These are phyloP conservation scores for Brachyhypopomus occidentalis DNA, from an alignment of 2,113 vertebrate genomes.

Conservation along the genomic window DNA sequence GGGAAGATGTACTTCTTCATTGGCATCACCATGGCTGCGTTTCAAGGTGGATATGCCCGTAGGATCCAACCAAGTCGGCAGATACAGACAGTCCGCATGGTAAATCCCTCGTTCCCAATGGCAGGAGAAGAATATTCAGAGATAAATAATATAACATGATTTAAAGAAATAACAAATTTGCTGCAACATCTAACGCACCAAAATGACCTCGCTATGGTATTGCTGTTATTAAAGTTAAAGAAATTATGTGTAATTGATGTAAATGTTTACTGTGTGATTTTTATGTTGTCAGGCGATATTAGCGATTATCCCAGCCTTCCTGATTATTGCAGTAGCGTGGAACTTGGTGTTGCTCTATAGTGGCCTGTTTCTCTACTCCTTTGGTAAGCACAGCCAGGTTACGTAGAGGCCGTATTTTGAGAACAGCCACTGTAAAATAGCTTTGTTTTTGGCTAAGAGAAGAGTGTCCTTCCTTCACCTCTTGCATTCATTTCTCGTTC, in stretches of 20 bases:
- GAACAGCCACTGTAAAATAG: not conserved
- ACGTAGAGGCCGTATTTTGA: not conserved
- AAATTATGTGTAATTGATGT: not conserved
- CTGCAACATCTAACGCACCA: no score
- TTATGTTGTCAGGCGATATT: constrained; percentile 80
- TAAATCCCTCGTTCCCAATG: constrained; percentile 58
- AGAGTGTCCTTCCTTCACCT: not conserved
- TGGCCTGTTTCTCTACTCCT: constrained; percentile 88
- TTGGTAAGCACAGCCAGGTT: constrained; percentile 79
- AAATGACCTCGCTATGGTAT: no score
- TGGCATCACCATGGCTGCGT: constrained; percentile 90
- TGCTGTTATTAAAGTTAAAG: not conserved
- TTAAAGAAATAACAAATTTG: no score
- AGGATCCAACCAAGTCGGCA: constrained; percentile 86
- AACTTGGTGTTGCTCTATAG: constrained; percentile 77
- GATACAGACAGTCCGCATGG: constrained; percentile 80
- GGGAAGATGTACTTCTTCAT: constrained; percentile 99
- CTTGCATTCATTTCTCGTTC: not conserved
- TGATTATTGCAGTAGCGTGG: constrained; percentile 85
- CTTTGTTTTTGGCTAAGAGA: not conserved
- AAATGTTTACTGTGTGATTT: not conserved
- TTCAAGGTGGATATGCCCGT: constrained; percentile 92
- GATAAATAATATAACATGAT: no score
- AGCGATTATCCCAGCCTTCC: constrained; percentile 86
- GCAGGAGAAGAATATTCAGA: not conserved